Base-by-base conservation (phyloP, 53 echinoderm and acorn worm genomes). In the Luidia sarsii region DNA sequence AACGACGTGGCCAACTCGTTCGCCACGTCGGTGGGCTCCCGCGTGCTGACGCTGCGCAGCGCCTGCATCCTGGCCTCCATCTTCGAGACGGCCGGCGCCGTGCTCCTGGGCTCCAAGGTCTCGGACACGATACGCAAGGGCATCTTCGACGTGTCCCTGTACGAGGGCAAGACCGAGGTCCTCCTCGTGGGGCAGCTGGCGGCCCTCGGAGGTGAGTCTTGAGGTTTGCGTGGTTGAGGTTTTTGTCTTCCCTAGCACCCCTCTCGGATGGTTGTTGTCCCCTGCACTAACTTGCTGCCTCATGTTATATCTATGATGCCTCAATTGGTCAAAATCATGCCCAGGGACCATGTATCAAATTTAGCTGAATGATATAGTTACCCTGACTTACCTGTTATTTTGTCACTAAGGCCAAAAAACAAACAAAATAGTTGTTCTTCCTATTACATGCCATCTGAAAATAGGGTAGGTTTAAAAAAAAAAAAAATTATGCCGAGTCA, bases 1-100 rank as follows among this genome's bases (percentile, higher is more conserved):
- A 95, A 95, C 45, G 95, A 95, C 59, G 92, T 95, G 0, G 92
- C 95, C 13, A 92, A 92, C 50, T 95, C 92, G 23, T 92, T 92
- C 50, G 92, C 92, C 24, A 92, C 92, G 15, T 90, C 92, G 5
- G 92, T 92, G 1, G 95, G 92, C 10, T 82, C 95, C 1, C 84
- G 81, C 9, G 92, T 95, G 0, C 80, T 92, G 25, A 88, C 92
- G 6, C 79, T 95, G 8, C 72, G 82, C 9, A 69, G 48, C 52
- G 95, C 90, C 1, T 95, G 95, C 54, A 57, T 95, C 35, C 73
- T 92, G 3, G 92, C 95, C 1, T 84, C 95, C 2, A 88, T 95
- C 63, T 95, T 95, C 55, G 95, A 95, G 73, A 95, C 95, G 9
- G 85, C 85, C 5, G 95, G 95, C 25, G 95, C 95, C 0, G 95